Base-by-base conservation (phyloP, 1,140 invertebrate genomes). In the Monomorium pharaonis region DNA sequence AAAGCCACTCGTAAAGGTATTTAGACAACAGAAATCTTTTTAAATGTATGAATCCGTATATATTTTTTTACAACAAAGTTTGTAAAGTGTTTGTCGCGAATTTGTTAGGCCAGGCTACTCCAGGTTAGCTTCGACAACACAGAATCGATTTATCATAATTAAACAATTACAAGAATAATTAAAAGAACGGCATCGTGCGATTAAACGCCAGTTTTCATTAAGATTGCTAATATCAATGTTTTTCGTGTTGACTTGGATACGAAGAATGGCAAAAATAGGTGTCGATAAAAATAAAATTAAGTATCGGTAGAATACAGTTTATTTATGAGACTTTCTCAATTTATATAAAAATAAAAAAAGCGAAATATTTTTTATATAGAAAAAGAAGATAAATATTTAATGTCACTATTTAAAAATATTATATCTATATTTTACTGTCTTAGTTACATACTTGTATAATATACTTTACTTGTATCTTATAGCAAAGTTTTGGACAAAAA, bases 121-220 rank as follows among this genome's bases (percentile, higher is more conserved):
- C 6, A 44, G 16, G 44, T 21, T n/a, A 63, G n/a, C 6, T 44
- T 16, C 33, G 24, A 37, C 24, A 62, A 12, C 56, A 7, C 14
- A 6, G 12, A 49, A 44, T 30, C 24, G 27, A 63, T 77, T 62
- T 62, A 33, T 77, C 37, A 44, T 77, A 62, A 77, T 77, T 47
- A 77, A 62, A 24, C 37, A 44, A 75, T 58, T 42, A 33, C 33
- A 58, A 21, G 62, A 21, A 37, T 37, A 16, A 27, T 16, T 37
- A 21, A n/a, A n/a, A n/a, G n/a, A n/a, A n/a, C n/a, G n/a, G n/a
- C n/a, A n/a, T n/a, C 30, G 37, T 4, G 47, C 18, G 30, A 54
- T 54, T 2, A n/a, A 51, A 10, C 16, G n/a, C 47, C 24, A 37
- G 6, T 42, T 60, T 60, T 10, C 3, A n/a, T 76, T 27, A 60